Conservation (phyloP, 2,888 invertebrate species). For the Listrodromus nycthemerus region DNA sequence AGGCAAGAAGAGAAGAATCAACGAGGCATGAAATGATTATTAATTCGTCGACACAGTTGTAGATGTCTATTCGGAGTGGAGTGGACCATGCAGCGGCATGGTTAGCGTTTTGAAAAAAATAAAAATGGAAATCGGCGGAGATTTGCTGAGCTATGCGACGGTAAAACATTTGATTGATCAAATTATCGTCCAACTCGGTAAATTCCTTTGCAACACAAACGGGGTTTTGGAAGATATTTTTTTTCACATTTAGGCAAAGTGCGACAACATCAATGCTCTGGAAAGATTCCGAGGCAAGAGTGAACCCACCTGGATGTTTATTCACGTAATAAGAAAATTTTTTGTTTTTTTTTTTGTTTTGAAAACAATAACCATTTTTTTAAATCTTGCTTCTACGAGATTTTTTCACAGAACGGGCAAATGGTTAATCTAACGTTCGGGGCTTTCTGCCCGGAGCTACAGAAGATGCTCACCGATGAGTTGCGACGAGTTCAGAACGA, state of each 20-base stretch:
- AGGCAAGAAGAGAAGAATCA: conserved; percentile 67
- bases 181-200: background rate
- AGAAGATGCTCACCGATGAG: conserved; percentile 90
- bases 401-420: conserved; percentile 88
- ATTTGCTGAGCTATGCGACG: conserved; percentile 92
- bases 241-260: conserved; percentile 76
- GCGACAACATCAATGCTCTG: conserved; percentile 90
- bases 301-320: conserved; percentile 96
- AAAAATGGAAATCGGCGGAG: conserved; percentile 95
- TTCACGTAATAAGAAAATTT: conserved; percentile 80
- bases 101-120: conserved; percentile 93
- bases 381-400: background rate
- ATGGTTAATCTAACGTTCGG: conserved; percentile 94
- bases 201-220: conserved; percentile 8
- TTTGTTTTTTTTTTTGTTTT: background rate
- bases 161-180: conserved; percentile 83
- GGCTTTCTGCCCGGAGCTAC: conserved; percentile 93
- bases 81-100: conserved; percentile 96
- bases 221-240: background rate
- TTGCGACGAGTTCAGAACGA: conserved; percentile 76
- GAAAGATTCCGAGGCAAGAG: conserved; percentile 93
- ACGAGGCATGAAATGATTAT: background rate
- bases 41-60: conserved; percentile 87
- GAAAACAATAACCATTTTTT: conserved; percentile 20
- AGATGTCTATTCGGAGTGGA: conserved; percentile 97